Base-by-base conservation (phyloP, 2,797 vertebrate genomes). In the Menidia menidia region DNA sequence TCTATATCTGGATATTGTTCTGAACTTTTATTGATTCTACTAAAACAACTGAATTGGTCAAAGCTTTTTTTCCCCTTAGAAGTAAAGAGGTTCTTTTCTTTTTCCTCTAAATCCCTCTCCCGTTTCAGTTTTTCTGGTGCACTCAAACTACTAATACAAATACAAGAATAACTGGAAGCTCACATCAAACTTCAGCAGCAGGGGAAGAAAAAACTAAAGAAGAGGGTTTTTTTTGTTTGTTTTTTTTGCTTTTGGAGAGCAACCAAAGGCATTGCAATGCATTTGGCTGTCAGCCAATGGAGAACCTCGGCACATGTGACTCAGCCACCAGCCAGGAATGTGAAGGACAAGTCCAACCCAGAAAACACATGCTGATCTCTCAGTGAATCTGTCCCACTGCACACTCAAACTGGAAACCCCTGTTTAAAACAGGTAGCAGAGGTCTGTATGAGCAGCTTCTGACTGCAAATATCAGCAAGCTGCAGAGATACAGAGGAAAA, bases 271-370 rank as follows among this genome's bases (percentile, higher is more conserved):
- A 33, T 16, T 6, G 47, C 54, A 25, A 25, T 53, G 10, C 10
- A 5, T 8, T 33, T 42, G 53, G 54, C 39, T 39, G n/a, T 14
- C 15, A 16, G 48, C 66, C 68, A 71, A 18, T n/a, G 43, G 43
- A 47, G 32, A 47, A 41, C 30, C 41, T 55, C 50, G 3, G 48
- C 13, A 25, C 50, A 51, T 64, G 68, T 58, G 68, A 58, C 35
- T 50, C 4, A 30, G 60, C 60, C 19, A 16, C 52, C 35, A 33
- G 44, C 12, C 60, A 63, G 53, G 68, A 71, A 64, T 58, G 57
- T 53, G 66, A 60, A 18, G 39, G 60, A 51, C 25, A 5, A 56
- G 30, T 15, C 16, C 11, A 19, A 32, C 44, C 7, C 47, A 51
- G 45, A 18, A 44, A 54, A 35, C 9, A 25, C 12, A 45, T 18